Evolutionary conservation across 2,888 invertebrate species (phyloP).

Genomic region (Willowsia nigromaculata): DNA sequence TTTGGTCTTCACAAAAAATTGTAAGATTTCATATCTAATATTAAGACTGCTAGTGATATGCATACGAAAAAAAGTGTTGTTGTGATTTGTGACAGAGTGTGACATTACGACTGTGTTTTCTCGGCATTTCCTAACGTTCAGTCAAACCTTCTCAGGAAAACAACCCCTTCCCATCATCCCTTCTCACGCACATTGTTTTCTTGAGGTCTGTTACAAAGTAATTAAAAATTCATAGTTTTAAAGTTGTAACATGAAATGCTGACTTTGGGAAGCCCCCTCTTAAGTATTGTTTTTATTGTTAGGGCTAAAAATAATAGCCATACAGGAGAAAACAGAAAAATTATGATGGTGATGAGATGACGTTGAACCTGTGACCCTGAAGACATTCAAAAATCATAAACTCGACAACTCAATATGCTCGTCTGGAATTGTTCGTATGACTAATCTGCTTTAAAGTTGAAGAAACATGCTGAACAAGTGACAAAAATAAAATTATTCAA

Average conservation of each 20-base stretch:
- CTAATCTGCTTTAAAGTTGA: not conserved
- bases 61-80: no score
- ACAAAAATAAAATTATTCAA: not conserved
- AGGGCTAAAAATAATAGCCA: no score
- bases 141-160: not conserved
- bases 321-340: not conserved
- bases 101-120: not conserved
- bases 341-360: not conserved
- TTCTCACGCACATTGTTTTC: not conserved
- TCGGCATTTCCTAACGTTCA: not conserved
- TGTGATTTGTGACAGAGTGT: not conserved
- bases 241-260: no score
- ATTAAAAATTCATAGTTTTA: no score
- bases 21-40: no score
- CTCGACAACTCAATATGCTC: not conserved
- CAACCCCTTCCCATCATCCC: not conserved
- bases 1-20: no score
- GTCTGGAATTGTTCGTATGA: not conserved
- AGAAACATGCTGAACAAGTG: not conserved
- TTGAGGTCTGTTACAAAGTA: not conserved
- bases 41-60: not conserved
- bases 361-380: conserved; percentile 3
- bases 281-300: no score
- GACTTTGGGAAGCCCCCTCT: no score
- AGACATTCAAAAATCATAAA: not conserved